Evolutionary conservation across 2,797 vertebrate species (phyloP).

Genomic region (Danionella dracula): DNA sequence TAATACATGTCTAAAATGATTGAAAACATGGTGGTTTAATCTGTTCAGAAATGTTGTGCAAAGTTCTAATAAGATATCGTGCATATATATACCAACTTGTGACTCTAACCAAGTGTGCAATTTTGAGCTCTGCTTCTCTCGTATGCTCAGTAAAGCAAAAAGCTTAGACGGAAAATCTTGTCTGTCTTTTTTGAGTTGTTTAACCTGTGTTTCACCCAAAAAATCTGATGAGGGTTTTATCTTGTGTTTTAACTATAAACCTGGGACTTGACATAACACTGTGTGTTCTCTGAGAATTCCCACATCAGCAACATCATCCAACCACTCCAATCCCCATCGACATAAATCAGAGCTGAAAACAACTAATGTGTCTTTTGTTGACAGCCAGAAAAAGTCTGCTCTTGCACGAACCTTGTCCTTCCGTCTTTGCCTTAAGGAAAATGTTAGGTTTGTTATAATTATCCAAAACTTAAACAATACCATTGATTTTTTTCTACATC

Average conservation of each 20-base stretch:
- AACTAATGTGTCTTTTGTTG: conserved; percentile 1
- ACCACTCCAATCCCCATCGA: conserved; percentile 1
- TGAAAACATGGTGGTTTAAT: too few species aligned
- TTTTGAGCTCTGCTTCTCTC: neutral
- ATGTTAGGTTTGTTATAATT: neutral
- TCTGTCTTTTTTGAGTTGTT: too few species aligned
- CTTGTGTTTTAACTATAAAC: neutral
- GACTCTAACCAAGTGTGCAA: too few species aligned
- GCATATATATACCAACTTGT: too few species aligned
- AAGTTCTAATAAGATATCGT: too few species aligned
- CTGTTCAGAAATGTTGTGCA: too few species aligned
- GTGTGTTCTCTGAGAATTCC: conserved; percentile 2
- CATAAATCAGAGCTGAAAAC: conserved; percentile 32
- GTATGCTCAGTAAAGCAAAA: too few species aligned
- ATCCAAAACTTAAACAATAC: too few species aligned
- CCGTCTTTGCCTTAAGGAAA: neutral
- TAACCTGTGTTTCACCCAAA: too few species aligned
- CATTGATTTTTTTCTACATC: neutral
- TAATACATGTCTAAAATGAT: too few species aligned
- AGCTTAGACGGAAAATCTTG: too few species aligned
- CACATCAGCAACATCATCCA: neutral
- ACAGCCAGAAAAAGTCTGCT: conserved; percentile 30
- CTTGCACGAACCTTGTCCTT: conserved; percentile 17
- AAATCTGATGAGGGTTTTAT: conserved; percentile 11
- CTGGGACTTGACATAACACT: neutral